phyloP scores from a whole-genome alignment of 2,888 invertebrate genomes.

The Orthosia incerta region DNA sequence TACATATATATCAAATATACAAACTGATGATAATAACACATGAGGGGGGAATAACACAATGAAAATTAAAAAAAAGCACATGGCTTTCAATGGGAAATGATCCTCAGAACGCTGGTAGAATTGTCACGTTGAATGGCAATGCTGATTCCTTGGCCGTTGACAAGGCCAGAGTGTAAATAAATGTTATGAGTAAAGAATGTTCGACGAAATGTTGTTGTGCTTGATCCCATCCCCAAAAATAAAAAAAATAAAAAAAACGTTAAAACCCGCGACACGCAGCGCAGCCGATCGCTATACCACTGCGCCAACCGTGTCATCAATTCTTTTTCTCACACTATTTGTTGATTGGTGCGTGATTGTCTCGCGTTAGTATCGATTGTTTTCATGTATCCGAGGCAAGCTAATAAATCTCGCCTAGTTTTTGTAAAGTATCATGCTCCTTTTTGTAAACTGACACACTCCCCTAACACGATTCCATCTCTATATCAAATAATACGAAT shows the following conservation, averaged over 20 bases:
- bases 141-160: too few species aligned
- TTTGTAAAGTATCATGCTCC: constrained; percentile 54
- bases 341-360: constrained; percentile 75
- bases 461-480: constrained; percentile 61
- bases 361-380: constrained; percentile 74
- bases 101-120: too few species aligned
- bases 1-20: too few species aligned
- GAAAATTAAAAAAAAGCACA: too few species aligned
- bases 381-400: constrained; percentile 54
- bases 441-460: constrained; percentile 56
- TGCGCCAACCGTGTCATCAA: too few species aligned
- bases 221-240: constrained; percentile 49
- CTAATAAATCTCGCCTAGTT: constrained; percentile 57
- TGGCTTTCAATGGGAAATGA: too few species aligned
- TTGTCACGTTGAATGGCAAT: too few species aligned
- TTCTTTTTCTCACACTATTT: constrained; percentile 77
- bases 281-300: too few species aligned
- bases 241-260: too few species aligned
- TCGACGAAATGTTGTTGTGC: constrained; percentile 1
- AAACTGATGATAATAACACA: too few species aligned
- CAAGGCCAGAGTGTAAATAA: neutral
- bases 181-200: neutral
- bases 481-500: constrained; percentile 57
- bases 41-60: too few species aligned
- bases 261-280: too few species aligned